These are phyloP conservation scores for Drosophila neotestacea DNA, from an alignment of 2,888 invertebrate species.

Conservation along the genomic window DNA sequence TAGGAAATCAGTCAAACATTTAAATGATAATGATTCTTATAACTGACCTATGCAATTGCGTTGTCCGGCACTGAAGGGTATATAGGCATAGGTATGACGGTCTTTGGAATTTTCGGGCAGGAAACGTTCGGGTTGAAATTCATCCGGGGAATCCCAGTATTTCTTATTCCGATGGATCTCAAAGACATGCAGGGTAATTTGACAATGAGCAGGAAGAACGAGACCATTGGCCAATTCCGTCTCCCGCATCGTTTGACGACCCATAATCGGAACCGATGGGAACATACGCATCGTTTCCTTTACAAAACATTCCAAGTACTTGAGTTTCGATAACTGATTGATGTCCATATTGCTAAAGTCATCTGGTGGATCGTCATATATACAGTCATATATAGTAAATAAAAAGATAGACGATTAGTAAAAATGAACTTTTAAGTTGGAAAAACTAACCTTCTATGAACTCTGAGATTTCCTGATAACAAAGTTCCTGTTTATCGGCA, in stretches of 20 bases:
- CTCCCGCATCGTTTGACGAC: slow-evolving; percentile 85
- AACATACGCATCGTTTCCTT: slow-evolving; percentile 85
- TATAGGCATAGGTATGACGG: slow-evolving; percentile 78
- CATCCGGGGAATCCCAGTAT: slow-evolving; percentile 72
- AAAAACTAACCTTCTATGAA: slow-evolving; percentile 62
- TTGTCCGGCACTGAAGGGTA: slow-evolving; percentile 84
- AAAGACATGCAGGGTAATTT: slow-evolving; percentile 71
- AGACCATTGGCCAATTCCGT: slow-evolving; percentile 69
- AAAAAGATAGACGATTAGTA: no score
- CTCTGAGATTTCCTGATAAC: slow-evolving; percentile 72
- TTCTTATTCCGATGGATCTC: slow-evolving; percentile 76
- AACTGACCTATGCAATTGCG: slow-evolving; percentile 83
- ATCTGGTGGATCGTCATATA: slow-evolving; percentile 31
- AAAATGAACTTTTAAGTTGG: no score
- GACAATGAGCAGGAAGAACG: slow-evolving; percentile 69
- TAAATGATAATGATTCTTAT: not conserved
- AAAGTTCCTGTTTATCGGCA: slow-evolving; percentile 72
- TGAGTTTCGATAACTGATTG: slow-evolving; percentile 50
- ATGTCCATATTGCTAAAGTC: slow-evolving; percentile 62
- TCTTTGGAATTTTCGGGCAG: slow-evolving; percentile 85
- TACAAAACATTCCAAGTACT: slow-evolving; percentile 68
- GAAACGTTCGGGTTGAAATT: slow-evolving; percentile 81
- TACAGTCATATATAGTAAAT: no score
- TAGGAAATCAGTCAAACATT: not conserved
- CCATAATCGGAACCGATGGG: slow-evolving; percentile 88